These are phyloP conservation scores for Megalops cyprinoides DNA, from an alignment of 2,797 vertebrate species.

Conservation along the genomic window DNA sequence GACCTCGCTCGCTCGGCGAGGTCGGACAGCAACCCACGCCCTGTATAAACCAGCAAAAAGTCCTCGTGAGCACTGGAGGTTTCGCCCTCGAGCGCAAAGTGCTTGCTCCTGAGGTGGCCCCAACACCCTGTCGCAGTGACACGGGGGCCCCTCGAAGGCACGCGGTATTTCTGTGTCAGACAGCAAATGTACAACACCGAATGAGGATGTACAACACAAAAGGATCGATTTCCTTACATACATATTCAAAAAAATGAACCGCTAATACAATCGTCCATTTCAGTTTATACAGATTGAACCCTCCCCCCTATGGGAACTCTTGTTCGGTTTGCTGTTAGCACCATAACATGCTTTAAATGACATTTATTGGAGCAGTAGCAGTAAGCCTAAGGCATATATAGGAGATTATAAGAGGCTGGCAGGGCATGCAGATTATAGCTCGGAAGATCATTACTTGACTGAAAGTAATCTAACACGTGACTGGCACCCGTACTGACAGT, in stretches of 20 bases:
- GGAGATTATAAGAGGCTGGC: not conserved
- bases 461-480: not conserved
- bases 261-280: conserved; percentile 56
- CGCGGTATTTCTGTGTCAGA: conserved; percentile 57
- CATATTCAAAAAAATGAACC: conserved; percentile 60
- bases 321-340: conserved; percentile 55
- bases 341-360: conserved; percentile 50
- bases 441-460: conserved; percentile 14
- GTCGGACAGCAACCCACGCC: conserved; percentile 40
- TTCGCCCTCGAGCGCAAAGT: conserved; percentile 57
- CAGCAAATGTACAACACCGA: conserved; percentile 58
- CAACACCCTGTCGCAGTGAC: conserved; percentile 51
- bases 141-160: conserved; percentile 61
- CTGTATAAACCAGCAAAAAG: conserved; percentile 48
- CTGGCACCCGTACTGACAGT: too few relatives aligned
- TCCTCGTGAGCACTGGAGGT: conserved; percentile 45
- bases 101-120: conserved; percentile 36
- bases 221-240: conserved; percentile 19
- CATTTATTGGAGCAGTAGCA: conserved; percentile 48
- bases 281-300: conserved; percentile 46
- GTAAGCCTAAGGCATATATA: conserved; percentile 10
- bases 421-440: conserved; percentile 56
- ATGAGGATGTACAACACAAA: conserved; percentile 46
- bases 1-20: conserved; percentile 26
- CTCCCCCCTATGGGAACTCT: not conserved